Percentiles rank a stretch among this genome's conserved stretches.
Conservation (phyloP, 1,140 invertebrate species). For the Ceratitis capitata region DNA sequence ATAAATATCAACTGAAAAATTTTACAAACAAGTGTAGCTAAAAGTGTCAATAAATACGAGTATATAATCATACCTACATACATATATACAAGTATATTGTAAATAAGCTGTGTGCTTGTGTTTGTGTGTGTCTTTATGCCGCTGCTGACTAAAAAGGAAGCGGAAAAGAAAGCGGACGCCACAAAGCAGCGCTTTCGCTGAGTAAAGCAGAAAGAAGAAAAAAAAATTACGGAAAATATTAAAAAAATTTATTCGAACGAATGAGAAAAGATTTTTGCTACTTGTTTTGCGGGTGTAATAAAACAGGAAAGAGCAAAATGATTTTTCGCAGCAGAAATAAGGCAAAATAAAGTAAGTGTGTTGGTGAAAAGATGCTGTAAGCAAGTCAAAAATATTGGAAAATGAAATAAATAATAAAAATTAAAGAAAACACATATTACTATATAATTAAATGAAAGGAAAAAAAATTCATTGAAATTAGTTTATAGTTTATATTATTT, state of each 20-base stretch:
- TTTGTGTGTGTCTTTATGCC: neutral
- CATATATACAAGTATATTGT: neutral
- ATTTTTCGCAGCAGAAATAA: neutral
- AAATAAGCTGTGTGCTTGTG: neutral
- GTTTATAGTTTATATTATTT: no score
- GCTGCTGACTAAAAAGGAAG: slow-evolving; percentile 27
- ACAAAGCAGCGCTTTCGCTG: slow-evolving; percentile 29
- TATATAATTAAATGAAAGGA: no score
- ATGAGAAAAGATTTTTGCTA: neutral
- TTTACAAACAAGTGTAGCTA: no score
- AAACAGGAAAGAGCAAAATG: neutral
- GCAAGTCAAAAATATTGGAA: slow-evolving; percentile 12
- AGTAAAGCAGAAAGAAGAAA: neutral
- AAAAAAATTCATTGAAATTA: no score
- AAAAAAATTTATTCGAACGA: neutral
- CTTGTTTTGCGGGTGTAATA: neutral
- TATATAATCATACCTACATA: neutral
- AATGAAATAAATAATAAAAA: no score
- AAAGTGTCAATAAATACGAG: no score
- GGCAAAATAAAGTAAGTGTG: slow-evolving; percentile 17
- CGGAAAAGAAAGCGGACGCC: slow-evolving; percentile 35
- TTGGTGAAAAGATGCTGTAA: neutral
- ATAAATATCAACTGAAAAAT: neutral
- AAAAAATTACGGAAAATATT: no score
- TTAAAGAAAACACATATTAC: no score